Base-by-base conservation (phyloP, 1,140 invertebrate genomes). In the Drosophila simulans region DNA sequence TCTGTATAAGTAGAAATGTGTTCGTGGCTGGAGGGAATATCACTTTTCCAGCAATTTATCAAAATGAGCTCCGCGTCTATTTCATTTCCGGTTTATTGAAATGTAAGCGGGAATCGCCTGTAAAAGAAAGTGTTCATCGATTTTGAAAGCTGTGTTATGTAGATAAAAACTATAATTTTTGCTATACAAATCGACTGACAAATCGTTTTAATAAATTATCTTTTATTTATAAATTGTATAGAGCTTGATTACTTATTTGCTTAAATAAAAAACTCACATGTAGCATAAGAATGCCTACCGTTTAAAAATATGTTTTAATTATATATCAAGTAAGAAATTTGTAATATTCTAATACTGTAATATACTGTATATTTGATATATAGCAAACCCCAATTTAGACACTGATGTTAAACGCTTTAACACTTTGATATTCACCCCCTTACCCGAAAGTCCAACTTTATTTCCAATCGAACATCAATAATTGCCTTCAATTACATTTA, bases 401-500 rank as follows among this genome's bases (percentile, higher is more conserved):
- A 17, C n/a, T 40, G 20, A 35, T 27, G n/a, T 2, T 37, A 34
- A 72, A 45, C 22, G 35, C 20, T 45, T 51, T 40, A 49, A 49
- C 27, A 43, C 37, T 57, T 59, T 31, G 11, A 25, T 35, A 34
- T 27, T 40, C n/a, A 52, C n/a, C 27, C 13, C 13, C 60, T 37
- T 40, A 20, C 34, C 11, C 37, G 11, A 1, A 52, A 65, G 65
- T 51, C 45, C 45, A 71, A 65, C 74, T 84, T 77, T 77, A 84
- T 83, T 84, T 76, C 72, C 49, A 77, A 68, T 58, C 76, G 66
- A 84, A 84, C 84, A 74, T 65, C 84, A 80, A 80, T 88, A 88
- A 88, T 88, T 88, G 84, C 84, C 84, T 89, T 77, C 84, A 88
- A 88, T 88, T 88, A 89, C 72, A 89, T 89, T 89, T 89, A 84